Base-by-base conservation (phyloP, 2,797 vertebrate genomes). In the Petrocephalus sullivani region DNA sequence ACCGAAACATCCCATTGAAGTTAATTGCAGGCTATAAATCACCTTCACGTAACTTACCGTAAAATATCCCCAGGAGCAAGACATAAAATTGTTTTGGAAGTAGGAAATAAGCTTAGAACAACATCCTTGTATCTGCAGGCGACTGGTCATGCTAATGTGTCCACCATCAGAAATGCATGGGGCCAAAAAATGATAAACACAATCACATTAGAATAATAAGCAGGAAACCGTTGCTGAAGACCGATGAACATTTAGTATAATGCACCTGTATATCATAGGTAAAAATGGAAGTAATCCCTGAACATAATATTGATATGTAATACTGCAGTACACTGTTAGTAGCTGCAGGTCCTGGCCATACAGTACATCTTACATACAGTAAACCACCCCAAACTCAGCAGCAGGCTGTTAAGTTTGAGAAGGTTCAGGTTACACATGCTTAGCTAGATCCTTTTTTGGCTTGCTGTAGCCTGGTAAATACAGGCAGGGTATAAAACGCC, bases 1-100 rank as follows among this genome's bases (percentile, higher is more conserved):
- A 75, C 67, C 16, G 67, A 75, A 75, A 75, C 67, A 75, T 75
- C 28, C 67, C 67, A 75, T 75, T 75, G 67, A 75, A 75, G 67
- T 75, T 37, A 75, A 75, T 37, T 75, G 67, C 33, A 16, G 67
- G 1, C 33, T 12, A 75, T 75, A 75, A 75, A 75, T 75, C 14
- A 41, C 67, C 33, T 75, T 75, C 37, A 12, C 67, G 67, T 41
- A 75, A 75, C 67, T 33, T 75, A 75, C 67, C 67, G 67, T 75
- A 81, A 49, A 49, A 81, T 49, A 46, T 81, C 75, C 19, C 75
- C 75, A 81, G 41, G 75, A 81, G 41, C 75, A 81, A 81, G 75
- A 49, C 75, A 81, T 81, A 81, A 81, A 49, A 49, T 49, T 81
- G 75, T 81, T 49, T 49, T 81, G 75, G 37, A 49, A 46, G 75